Conservation (phyloP, 1,140 invertebrate genomes). For the Zelostemma sp. region DNA sequence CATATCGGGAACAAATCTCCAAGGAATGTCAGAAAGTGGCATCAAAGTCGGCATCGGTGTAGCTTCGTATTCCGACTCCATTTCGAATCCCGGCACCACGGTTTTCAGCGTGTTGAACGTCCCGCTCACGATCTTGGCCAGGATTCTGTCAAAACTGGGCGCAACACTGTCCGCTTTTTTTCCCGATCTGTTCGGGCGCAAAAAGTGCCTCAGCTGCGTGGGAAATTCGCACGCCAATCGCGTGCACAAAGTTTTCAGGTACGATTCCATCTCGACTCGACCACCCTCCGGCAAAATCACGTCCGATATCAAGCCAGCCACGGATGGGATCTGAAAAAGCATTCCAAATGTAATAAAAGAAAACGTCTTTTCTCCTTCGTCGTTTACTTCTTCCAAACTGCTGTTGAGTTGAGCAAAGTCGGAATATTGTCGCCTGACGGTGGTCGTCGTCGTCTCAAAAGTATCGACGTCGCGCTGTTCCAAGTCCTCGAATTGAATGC, state of each 20-base stretch:
- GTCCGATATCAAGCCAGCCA: constrained; percentile 54
- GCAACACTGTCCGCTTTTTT: constrained; percentile 63
- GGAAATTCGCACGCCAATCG: constrained; percentile 58
- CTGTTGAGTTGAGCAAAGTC: constrained; percentile 62
- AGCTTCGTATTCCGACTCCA: constrained; percentile 61
- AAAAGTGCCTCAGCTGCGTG: constrained; percentile 59
- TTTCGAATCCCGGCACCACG: constrained; percentile 64
- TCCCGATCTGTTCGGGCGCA: constrained; percentile 55
- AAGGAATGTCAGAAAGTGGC: constrained; percentile 63
- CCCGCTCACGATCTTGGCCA: constrained; percentile 64
- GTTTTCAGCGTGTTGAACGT: constrained; percentile 64
- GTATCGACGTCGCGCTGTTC: constrained; percentile 61
- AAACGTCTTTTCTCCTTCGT: not conserved
- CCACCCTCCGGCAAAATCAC: constrained; percentile 62
- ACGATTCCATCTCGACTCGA: constrained; percentile 59
- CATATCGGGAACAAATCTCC: constrained; percentile 63
- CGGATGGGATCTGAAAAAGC: constrained; percentile 50
- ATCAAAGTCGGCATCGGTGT: constrained; percentile 57
- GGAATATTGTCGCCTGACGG: constrained; percentile 60
- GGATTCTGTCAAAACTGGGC: constrained; percentile 61
- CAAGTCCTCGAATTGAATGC: constrained; percentile 66
- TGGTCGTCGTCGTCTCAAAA: constrained; percentile 64
- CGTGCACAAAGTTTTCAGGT: constrained; percentile 58
- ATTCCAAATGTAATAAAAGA: no score
- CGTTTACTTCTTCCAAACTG: constrained; percentile 55